Base-by-base conservation (phyloP, 2,797 vertebrate species). In the Hydrolagus colliei region DNA sequence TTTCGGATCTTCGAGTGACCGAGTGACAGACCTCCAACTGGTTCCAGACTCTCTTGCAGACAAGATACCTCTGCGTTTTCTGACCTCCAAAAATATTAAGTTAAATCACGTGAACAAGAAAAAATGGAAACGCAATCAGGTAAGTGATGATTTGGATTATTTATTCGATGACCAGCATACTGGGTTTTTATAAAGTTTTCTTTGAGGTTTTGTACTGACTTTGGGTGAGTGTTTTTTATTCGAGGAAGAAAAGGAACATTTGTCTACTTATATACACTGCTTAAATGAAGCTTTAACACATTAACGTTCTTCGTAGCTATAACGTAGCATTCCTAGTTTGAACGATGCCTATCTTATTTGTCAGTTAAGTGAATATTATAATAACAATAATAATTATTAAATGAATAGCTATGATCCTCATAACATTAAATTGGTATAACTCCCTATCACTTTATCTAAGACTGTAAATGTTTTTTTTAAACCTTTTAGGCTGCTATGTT, bases 51-150 rank as follows among this genome's bases (percentile, higher is more conserved):
- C 18, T 9, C 79, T 84, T 35, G 79, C 79, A 20, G 20, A 63
- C 27, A 41, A 84, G 20, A 84, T 84, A 9, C 9, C 18, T 71
- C 41, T 84, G 79, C 79, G 63, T 84, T 35, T 0, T 41, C 9
- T 84, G 79, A 71, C 41, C 68, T 84, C 79, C 2, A 41, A n/a
- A 67, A 11, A 52, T 41, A 84, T 84, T 18, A 11, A 4, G 13
- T 63, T 84, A 9, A 41, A 10, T 71, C 79, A 68, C n/a, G 79
- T 84, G 65, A 84, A 84, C 18, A 52, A 52, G 12, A 84, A 84
- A 67, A 27, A 41, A n/a, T 84, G 79, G 79, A 68, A 52, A 0
- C 18, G 16, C 4, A 18, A 20, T 20, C 79, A 84, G 41, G 79
- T 84, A 84, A 71, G 79, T n/a, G 67, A 16, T n/a, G 67, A 16